phyloP scores from a whole-genome alignment of 1,140 invertebrate species.

The Drosophila tropicalis region DNA sequence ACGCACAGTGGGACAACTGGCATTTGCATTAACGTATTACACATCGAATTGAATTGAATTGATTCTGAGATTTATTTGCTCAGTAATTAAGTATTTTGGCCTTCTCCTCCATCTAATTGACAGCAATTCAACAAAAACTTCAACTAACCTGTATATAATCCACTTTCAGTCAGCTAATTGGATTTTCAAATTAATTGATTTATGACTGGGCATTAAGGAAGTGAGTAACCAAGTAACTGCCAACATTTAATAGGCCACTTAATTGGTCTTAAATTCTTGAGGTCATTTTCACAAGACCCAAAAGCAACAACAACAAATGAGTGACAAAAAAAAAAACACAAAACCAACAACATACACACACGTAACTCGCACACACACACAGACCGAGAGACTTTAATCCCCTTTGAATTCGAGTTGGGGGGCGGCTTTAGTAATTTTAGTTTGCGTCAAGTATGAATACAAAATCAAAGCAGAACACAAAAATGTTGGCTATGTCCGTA shows the following conservation, averaged over 20 bases:
- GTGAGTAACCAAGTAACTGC: slow-evolving; percentile 14
- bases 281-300: slow-evolving; percentile 5
- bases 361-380: neutral
- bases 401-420: neutral
- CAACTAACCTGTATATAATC: slow-evolving; percentile 9
- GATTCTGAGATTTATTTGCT: neutral
- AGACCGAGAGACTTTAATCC: neutral
- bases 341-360: neutral
- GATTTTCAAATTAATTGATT: slow-evolving; percentile 74
- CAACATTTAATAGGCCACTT: slow-evolving; percentile 18
- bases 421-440: neutral
- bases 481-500: slow-evolving; percentile 43
- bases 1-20: neutral
- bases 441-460: slow-evolving; percentile 45
- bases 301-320: neutral
- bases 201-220: slow-evolving; percentile 54
- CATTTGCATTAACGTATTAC: too few relatives aligned
- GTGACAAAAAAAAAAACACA: neutral
- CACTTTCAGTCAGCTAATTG: slow-evolving; percentile 58
- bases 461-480: slow-evolving; percentile 65
- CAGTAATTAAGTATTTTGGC: slow-evolving; percentile 7
- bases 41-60: too few relatives aligned
- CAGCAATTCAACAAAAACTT: neutral
- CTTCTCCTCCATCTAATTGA: slow-evolving; percentile 33
- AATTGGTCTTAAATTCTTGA: slow-evolving; percentile 49